Evolutionary conservation across 2,797 vertebrate species (phyloP), one percentile per base, ranked within the genome.

Genomic region (Anabas testudineus): DNA sequence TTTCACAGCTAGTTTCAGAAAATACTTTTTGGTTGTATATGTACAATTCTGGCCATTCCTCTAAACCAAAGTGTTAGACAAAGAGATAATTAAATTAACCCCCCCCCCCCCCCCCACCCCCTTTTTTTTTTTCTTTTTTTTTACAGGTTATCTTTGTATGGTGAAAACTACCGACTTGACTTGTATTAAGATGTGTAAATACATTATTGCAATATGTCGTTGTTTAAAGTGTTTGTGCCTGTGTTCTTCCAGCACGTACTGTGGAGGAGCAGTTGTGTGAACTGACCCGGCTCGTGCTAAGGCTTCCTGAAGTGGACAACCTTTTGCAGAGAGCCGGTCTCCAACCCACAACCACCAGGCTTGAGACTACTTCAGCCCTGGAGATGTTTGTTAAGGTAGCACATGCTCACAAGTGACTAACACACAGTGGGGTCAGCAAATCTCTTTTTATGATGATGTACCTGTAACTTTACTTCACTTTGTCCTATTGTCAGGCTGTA

Each of bases 371-470:
- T 70, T 74, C 85, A 68, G 95, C 94, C 42, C 90, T 99, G 76
- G 86, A 95, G 71, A 88, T 89, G 14, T 99, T 99, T 80, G 90
- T 99, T 72, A 97, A 97, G 96, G 98, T 99, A 95, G 41, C 15
- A 3, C 41, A 60, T 16, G 19, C 47, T 60, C 53, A 46, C 55
- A 21, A 28, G 18, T 49, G 48, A 51, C 46, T 42, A 22, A 51
- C 42, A 45, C n/a, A 37, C n/a, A 24, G 9, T 16, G 3, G 34
- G 41, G 30, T 55, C 34, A 47, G 18, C 15, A 19, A 51, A 4
- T 52, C 60, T 52, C 10, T 53, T 7, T 41, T 64, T 36, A 36
- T 36, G 36, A 7, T 2, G 34, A 36, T 15, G 14, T 15, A 10
- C 10, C 2, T 15, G 34, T 39, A 39, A n/a, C n/a, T n/a, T n/a